These are phyloP conservation scores for Petrocephalus microphthalmus DNA, from an alignment of 2,113 vertebrate genomes.

Conservation along the genomic window DNA sequence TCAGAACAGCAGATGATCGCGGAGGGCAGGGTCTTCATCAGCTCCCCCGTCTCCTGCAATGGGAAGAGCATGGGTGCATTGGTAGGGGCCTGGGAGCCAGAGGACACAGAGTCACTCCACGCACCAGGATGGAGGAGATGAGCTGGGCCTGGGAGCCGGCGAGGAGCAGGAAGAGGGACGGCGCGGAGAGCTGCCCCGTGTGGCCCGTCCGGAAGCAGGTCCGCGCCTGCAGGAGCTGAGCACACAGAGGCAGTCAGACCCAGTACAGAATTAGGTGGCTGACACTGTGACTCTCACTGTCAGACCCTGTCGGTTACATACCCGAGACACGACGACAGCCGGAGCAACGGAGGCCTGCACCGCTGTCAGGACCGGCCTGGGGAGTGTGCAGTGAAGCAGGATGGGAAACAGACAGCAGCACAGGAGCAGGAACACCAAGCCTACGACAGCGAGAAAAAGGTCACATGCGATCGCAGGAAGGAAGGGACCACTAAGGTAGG, in stretches of 20 bases:
- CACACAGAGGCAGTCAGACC: not conserved
- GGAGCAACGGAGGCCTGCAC: conserved; percentile 60
- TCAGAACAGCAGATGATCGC: conserved; percentile 61
- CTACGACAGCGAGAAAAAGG: conserved; percentile 31
- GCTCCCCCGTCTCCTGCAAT: conserved; percentile 62
- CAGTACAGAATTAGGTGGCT: not conserved
- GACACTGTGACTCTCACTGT: not conserved
- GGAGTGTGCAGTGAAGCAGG: conserved; percentile 50
- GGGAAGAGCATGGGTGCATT: not conserved
- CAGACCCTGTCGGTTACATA: conserved; percentile 29
- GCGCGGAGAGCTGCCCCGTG: conserved; percentile 70
- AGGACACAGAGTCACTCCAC: not conserved
- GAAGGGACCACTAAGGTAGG: not conserved
- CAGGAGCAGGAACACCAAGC: conserved; percentile 40
- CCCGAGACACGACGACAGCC: conserved; percentile 62
- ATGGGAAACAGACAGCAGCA: conserved; percentile 48
- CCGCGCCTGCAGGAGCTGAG: conserved; percentile 63
- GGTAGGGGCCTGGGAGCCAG: not conserved
- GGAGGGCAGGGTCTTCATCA: conserved; percentile 52
- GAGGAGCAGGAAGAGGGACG: conserved; percentile 62
- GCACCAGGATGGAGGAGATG: conserved; percentile 68
- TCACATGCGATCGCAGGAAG: not conserved
- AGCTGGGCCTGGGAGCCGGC: conserved; percentile 60
- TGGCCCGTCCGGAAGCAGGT: conserved; percentile 63
- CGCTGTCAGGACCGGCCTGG: conserved; percentile 41